Evolutionary conservation across 92 coral and sea anemone species (phyloP).

Genomic region (Montipora capitata): DNA sequence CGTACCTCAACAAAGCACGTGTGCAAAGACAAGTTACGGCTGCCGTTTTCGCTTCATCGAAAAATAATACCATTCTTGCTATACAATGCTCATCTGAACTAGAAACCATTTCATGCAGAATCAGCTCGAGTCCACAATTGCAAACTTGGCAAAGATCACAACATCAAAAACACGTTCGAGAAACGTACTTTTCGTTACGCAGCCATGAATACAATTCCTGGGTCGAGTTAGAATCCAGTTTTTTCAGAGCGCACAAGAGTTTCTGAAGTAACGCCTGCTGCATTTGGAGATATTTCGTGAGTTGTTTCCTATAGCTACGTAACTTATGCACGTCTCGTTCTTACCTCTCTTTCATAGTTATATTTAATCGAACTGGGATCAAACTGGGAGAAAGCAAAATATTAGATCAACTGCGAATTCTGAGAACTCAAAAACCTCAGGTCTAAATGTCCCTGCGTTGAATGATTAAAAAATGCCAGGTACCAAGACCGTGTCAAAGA

Average conservation of each 20-base stretch:
- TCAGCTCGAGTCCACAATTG: background rate
- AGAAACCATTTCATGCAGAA: background rate
- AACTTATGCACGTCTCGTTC: no score
- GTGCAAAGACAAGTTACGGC: conserved; percentile 86
- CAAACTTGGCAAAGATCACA: no score
- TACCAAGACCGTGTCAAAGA: background rate
- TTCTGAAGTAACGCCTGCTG: background rate
- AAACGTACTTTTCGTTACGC: no score
- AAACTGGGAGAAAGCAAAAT: background rate
- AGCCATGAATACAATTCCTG: background rate
- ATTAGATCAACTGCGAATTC: background rate
- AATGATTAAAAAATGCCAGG: background rate
- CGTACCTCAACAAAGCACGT: conserved; percentile 91
- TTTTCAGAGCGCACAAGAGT: background rate
- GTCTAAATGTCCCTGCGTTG: background rate
- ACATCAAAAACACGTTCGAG: no score
- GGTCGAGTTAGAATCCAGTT: background rate
- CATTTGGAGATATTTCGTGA: background rate
- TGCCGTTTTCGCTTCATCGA: conserved; percentile 73
- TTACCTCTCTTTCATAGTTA: no score
- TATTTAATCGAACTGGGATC: no score
- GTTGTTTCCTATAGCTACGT: no score
- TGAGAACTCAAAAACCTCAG: background rate
- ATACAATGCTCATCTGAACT: conserved; percentile 38
- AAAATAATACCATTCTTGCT: conserved; percentile 79